Evolutionary conservation across 2,113 vertebrate genomes (phyloP), one percentile per base, ranked within the genome.

Genomic region (Hippocampus mohnikei): DNA sequence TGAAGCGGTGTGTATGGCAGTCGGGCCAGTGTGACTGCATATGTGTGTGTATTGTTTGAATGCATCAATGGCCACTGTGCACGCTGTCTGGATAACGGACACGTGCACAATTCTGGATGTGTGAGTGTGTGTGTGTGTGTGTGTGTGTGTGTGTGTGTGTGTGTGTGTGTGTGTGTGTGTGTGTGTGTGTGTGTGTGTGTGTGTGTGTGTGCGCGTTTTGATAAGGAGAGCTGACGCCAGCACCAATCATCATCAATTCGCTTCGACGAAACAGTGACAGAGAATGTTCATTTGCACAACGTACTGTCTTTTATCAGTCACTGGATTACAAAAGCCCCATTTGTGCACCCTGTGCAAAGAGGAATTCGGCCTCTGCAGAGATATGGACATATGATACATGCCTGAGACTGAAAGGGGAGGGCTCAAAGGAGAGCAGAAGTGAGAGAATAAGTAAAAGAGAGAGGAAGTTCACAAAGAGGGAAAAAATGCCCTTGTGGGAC

Each of bases 331-430:
- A 42, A 33, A 50, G 18, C 12, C 16, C 15, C 44, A 29, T 50
- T 27, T 50, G 65, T 50, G 42, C 46, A 12, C 59, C 69, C 73
- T 81, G 73, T 70, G 81, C 74, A 53, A 4, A 53, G 72, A 87
- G 81, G 83, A 87, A 89, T 89, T 87, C 74, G 67, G 76, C 84
- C 86, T 76, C 80, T 70, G 75, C 73, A 77, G 71, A 87, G 88
- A 91, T 90, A 87, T 90, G 83, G 82, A 84, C 84, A 87, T 88
- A 86, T 81, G 82, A 58, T 66, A 79, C 87, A 90, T 90, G 91
- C 88, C 84, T 82, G 71, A 83, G 73, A 77, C 63, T 23, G 73
- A 55, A 20, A 64, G 67, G 71, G 66, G 66, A 67, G 64, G 67
- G 72, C 63, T 70, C 37, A 66, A 67, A 20, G 20, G 46, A 27